A percentile compares a stretch with the other conserved stretches of the same genome.
phyloP scores from a whole-genome alignment of 1,140 invertebrate genomes.

The Plectrocnemia conspersa region DNA sequence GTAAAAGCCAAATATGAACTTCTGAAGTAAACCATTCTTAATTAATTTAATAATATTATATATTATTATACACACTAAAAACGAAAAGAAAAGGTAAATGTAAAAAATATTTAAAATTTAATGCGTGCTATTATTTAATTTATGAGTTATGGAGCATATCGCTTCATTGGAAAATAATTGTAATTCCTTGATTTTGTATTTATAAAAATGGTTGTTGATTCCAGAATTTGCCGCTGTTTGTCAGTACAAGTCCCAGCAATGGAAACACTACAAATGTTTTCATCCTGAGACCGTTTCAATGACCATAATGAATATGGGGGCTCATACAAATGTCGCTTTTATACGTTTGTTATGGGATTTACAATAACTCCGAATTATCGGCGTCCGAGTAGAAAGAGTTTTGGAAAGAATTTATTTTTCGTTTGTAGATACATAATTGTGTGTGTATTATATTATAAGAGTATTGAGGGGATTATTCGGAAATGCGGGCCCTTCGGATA shows the following conservation, averaged over 20 bases:
- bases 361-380: constrained; percentile 31
- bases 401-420: constrained; percentile 25
- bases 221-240: constrained; percentile 5
- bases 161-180: too few species aligned
- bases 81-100: too few species aligned
- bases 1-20: too few species aligned
- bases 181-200: too few species aligned
- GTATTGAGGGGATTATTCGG: constrained; percentile 8
- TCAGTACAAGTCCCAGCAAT: constrained; percentile 12
- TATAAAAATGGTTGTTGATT: neutral
- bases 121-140: too few species aligned
- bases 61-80: too few species aligned
- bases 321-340: constrained; percentile 32
- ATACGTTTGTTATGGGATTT: constrained; percentile 29
- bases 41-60: too few species aligned
- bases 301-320: constrained; percentile 33
- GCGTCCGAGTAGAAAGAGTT: constrained; percentile 18
- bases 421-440: too few species aligned
- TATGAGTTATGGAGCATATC: too few species aligned
- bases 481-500: constrained; percentile 30
- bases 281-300: constrained; percentile 30
- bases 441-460: too few species aligned
- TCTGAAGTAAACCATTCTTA: too few species aligned
- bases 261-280: constrained; percentile 35
- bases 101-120: too few species aligned